Conservation (phyloP, 1,140 invertebrate genomes). For the Calycopis cecrops region DNA sequence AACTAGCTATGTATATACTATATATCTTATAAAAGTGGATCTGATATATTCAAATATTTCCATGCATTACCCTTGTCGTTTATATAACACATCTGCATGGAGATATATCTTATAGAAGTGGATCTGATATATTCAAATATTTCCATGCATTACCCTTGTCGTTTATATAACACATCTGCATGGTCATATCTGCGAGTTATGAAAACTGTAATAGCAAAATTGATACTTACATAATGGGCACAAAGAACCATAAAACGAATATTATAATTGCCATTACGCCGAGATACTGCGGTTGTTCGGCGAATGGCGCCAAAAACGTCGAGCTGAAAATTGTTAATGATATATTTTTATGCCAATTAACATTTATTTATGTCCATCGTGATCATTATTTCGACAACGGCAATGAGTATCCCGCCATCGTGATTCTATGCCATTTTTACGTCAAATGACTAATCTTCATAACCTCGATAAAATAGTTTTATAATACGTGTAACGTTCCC, state of each 20-base stretch:
- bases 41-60: too few relatives aligned
- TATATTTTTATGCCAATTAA: conserved; percentile 32
- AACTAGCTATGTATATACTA: too few relatives aligned
- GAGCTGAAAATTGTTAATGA: conserved; percentile 54
- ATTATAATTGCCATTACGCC: conserved; percentile 67
- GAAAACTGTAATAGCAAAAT: conserved; percentile 33
- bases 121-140: too few relatives aligned
- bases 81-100: too few relatives aligned
- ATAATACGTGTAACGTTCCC: too few relatives aligned
- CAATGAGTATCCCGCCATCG: conserved; percentile 13
- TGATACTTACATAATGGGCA: conserved; percentile 67
- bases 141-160: too few relatives aligned
- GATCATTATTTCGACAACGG: conserved; percentile 23
- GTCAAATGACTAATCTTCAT: too few relatives aligned
- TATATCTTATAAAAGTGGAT: too few relatives aligned
- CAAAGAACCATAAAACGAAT: conserved; percentile 70
- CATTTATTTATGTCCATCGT: conserved; percentile 14
- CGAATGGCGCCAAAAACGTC: conserved; percentile 66
- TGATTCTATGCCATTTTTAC: conserved; percentile 1
- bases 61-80: too few relatives aligned
- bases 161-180: too few relatives aligned
- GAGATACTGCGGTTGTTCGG: conserved; percentile 63
- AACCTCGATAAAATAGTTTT: too few relatives aligned
- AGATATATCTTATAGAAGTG: too few relatives aligned
- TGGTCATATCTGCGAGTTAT: conserved; percentile 16